Percentiles rank a stretch among this genome's conserved stretches.
phyloP scores from a whole-genome alignment of 2,113 vertebrate species.

The Scortum barcoo region DNA sequence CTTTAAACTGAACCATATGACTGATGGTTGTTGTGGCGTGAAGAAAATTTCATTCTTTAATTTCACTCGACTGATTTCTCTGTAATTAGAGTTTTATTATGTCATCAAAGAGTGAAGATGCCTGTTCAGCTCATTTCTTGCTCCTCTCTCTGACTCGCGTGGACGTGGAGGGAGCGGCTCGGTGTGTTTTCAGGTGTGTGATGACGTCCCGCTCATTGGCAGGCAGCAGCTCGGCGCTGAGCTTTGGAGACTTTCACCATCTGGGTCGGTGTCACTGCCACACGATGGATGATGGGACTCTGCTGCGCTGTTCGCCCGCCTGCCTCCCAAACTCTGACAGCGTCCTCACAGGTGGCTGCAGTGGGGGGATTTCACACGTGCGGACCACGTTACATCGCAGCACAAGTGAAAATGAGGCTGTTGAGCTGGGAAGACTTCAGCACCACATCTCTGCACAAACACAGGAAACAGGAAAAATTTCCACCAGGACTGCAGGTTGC shows the following conservation, averaged over 20 bases:
- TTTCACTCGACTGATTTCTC: not conserved
- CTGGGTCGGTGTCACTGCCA: conserved; percentile 57
- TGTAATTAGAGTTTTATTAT: not conserved
- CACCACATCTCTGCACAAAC: not conserved
- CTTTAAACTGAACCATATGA: too few species aligned
- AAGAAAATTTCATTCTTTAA: not conserved
- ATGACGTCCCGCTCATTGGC: conserved; percentile 58
- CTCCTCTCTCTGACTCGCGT: not conserved
- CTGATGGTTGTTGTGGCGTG: too few species aligned
- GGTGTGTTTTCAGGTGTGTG: conserved; percentile 52
- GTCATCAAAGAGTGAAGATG: not conserved
- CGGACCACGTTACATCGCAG: not conserved
- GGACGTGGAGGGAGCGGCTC: not conserved
- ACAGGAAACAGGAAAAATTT: conserved; percentile 11
- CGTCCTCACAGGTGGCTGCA: not conserved
- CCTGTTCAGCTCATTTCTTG: not conserved
- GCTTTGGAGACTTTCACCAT: conserved; percentile 58
- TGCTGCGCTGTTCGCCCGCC: not conserved
- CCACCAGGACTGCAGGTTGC: conserved; percentile 11
- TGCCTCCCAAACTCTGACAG: not conserved
- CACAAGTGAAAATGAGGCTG: not conserved
- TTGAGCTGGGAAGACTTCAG: not conserved
- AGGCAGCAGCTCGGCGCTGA: conserved; percentile 24
- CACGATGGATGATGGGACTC: conserved; percentile 47
- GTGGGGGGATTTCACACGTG: not conserved